Conservation (phyloP, 92 coral and sea anemone species). For the Porites rus region DNA sequence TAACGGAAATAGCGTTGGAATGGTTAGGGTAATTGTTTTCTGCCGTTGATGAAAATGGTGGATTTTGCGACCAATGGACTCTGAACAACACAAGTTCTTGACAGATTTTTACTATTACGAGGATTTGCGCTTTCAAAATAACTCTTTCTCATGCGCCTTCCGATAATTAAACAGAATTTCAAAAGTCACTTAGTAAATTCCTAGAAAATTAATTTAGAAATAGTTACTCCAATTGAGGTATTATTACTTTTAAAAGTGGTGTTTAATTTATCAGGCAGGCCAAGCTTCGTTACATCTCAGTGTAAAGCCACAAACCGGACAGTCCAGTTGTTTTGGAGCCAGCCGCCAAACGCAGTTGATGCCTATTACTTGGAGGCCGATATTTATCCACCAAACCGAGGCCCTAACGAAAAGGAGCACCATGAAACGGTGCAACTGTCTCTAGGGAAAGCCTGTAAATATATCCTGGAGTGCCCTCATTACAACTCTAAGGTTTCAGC, state of each 20-base stretch:
- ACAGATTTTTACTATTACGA: no score
- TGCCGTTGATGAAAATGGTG: no score
- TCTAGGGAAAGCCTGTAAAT: slow-evolving; percentile 70
- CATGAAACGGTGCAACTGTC: slow-evolving; percentile 64
- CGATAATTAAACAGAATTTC: neutral
- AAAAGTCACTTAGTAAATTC: no score
- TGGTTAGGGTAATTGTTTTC: no score
- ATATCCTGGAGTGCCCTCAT: slow-evolving; percentile 76
- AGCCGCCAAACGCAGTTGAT: slow-evolving; percentile 87
- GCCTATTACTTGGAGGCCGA: slow-evolving; percentile 75
- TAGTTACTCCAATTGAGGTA: no score
- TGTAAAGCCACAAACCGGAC: slow-evolving; percentile 83
- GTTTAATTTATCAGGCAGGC: slow-evolving; percentile 52
- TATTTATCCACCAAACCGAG: slow-evolving; percentile 54
- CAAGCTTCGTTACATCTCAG: slow-evolving; percentile 68
- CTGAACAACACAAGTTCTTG: no score
- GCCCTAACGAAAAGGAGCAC: slow-evolving; percentile 60
- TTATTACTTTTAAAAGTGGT: no score
- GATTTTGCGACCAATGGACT: no score
- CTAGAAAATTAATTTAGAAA: no score
- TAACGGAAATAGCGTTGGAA: no score
- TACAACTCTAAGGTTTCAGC: slow-evolving; percentile 76
- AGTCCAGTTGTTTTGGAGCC: slow-evolving; percentile 70
- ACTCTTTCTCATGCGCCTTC: no score
- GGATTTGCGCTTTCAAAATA: no score